Percentiles rank a stretch among this genome's conserved stretches.
phyloP scores from a whole-genome alignment of 2,797 vertebrate species.

The Huso huso region DNA sequence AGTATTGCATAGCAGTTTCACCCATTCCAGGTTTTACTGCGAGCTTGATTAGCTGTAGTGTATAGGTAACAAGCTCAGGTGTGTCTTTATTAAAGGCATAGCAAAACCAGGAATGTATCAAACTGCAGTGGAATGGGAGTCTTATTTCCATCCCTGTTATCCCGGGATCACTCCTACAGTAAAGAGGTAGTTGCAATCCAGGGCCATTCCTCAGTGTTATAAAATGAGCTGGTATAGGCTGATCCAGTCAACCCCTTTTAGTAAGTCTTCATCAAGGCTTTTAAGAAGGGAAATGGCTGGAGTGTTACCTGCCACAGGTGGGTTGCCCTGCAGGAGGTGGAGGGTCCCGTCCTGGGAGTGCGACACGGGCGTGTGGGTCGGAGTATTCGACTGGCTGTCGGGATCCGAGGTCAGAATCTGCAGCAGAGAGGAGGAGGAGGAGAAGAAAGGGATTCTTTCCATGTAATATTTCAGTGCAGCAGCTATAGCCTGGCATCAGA shows the following conservation, averaged over 20 bases:
- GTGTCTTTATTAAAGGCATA: too few species aligned
- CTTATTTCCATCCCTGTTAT: too few species aligned
- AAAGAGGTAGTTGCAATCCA: background rate
- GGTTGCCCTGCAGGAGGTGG: conserved; percentile 67
- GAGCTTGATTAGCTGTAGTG: too few species aligned
- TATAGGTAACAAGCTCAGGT: too few species aligned
- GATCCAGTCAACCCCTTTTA: background rate
- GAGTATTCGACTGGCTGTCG: conserved; percentile 65
- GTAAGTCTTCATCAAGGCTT: background rate
- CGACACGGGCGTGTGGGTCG: conserved; percentile 51
- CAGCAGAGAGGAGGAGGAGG: conserved; percentile 9
- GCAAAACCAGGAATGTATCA: too few species aligned
- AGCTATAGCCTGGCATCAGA: rapidly evolving
- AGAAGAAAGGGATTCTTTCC: background rate
- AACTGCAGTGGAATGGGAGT: too few species aligned
- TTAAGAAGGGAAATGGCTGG: background rate
- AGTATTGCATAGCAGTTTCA: too few species aligned
- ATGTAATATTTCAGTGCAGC: background rate
- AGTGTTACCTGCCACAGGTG: conserved; percentile 57
- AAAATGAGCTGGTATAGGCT: background rate
- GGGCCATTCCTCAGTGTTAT: background rate
- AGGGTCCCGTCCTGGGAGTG: conserved; percentile 67
- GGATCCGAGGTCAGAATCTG: conserved; percentile 76
- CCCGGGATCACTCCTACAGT: too few species aligned
- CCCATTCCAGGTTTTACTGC: too few species aligned